phyloP scores from a whole-genome alignment of 2,888 invertebrate species.

The Drosophila fungiperda region DNA sequence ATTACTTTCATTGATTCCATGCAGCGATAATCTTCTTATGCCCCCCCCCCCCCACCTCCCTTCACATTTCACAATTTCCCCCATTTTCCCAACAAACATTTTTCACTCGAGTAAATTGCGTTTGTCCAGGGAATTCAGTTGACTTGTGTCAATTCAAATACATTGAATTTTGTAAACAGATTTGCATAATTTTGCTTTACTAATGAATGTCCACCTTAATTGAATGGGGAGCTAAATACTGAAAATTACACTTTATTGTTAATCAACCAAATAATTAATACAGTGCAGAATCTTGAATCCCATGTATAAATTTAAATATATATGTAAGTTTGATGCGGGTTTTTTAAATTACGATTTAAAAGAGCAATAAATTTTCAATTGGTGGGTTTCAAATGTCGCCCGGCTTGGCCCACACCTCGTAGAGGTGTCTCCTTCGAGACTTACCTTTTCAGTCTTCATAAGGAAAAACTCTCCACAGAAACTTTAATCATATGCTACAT shows the following conservation, averaged over 20 bases:
- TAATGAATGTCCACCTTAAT: constrained; percentile 25
- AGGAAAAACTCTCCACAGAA: background rate
- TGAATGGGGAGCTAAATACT: background rate
- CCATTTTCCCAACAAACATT: constrained; percentile 21
- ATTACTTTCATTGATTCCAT: constrained; percentile 54
- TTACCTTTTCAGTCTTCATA: background rate
- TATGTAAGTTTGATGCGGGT: background rate
- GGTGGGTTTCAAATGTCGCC: background rate
- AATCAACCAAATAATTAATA: background rate
- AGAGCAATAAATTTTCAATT: background rate
- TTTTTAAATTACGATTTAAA: background rate
- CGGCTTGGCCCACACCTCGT: background rate
- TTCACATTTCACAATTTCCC: background rate
- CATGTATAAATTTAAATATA: background rate
- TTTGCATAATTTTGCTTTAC: constrained; percentile 30
- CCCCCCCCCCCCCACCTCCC: background rate
- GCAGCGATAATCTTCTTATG: constrained; percentile 53
- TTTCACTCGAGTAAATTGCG: constrained; percentile 32
- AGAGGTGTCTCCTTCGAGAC: background rate
- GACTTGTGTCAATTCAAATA: constrained; percentile 5
- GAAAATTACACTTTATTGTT: constrained; percentile 7
- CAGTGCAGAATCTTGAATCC: background rate
- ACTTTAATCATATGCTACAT: background rate
- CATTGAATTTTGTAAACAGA: constrained; percentile 4
- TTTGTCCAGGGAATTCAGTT: background rate